Conservation (phyloP, 2,888 invertebrate genomes). For the Ectemnius cavifrons region DNA sequence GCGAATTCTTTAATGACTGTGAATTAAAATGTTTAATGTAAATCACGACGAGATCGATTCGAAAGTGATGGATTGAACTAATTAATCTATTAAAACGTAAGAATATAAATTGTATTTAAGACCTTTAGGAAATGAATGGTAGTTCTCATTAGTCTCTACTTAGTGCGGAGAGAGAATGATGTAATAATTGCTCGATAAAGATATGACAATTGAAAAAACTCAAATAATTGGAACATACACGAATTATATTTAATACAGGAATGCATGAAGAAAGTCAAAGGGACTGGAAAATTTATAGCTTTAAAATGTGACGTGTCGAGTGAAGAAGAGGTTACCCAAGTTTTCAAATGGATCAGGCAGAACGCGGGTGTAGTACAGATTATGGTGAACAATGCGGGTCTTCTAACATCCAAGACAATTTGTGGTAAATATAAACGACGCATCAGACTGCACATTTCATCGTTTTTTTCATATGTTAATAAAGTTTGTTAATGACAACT, state of each 20-base stretch:
- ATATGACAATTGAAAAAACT: too few species aligned
- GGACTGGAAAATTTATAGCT: constrained; percentile 67
- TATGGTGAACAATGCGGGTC: constrained; percentile 76
- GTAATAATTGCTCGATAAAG: too few species aligned
- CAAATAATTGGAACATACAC: too few species aligned
- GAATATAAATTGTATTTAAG: too few species aligned
- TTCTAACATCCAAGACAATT: constrained; percentile 51
- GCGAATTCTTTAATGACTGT: too few species aligned
- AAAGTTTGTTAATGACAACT: not conserved
- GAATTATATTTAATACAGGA: constrained; percentile 16
- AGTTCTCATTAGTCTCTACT: too few species aligned
- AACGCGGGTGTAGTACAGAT: constrained; percentile 73
- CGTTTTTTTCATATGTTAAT: not conserved
- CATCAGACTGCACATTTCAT: not conserved
- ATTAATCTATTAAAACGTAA: too few species aligned
- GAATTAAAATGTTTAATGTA: too few species aligned
- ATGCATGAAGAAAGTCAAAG: constrained; percentile 40
- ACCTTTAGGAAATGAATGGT: too few species aligned
- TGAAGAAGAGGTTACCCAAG: constrained; percentile 68
- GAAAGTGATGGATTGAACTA: too few species aligned
- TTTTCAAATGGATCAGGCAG: constrained; percentile 70
- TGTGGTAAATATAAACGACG: constrained; percentile 42
- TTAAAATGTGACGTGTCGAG: constrained; percentile 72
- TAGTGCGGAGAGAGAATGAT: too few species aligned
- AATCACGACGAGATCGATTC: too few species aligned